Evolutionary conservation across 2,888 invertebrate species (phyloP), one percentile per base, ranked within the genome.

Genomic region (Dryococelus australis): DNA sequence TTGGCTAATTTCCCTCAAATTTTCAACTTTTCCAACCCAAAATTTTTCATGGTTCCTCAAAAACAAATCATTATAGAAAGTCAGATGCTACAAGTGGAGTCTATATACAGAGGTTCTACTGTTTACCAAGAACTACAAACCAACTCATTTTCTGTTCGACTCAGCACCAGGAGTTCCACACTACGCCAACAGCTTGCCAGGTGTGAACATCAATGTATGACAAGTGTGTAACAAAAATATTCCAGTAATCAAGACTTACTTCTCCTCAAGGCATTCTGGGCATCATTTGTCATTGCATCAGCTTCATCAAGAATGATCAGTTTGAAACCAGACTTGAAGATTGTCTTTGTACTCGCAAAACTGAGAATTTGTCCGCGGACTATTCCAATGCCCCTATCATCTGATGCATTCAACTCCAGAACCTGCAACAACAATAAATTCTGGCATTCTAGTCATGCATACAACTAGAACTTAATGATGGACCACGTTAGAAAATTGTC

Each of bases 221-320:
- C 16, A 47, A 47, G 47, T 47, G 47, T 6, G 12, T 47, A 47
- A 16, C 47, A 47, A 16, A 10, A 47, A 47, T 3, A 47, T 13
- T 13, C 16, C 10, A 47, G 10, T 47, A 47, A 2, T 13, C 47
- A 6, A 10, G 16, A 47, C 95, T 94, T 94, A 97, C 97, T 98
- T 94, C 98, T 95, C 90, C 99, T 94, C 0, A 99, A 94, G 47
- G 99, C 99, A 94, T 99, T 99, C 92, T 99, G 99, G 0, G 99
- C 99, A 95, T 99, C 99, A 92, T 97, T 97, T 0, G 99, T 99
- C 99, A 99, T 99, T 0, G 99, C 98, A 94, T 99, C 99, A 0
- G 99, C 99, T 94, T 99, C 99, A 94, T 99, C 99, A 35, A 99
- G 93, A 90, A 99, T 99, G 81, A 99, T 97, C 79, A 99, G 93